Percentiles rank a stretch among this genome's conserved stretches.
Evolutionary conservation across 2,888 invertebrate species (phyloP).

Genomic region (Synergus itoensis): DNA sequence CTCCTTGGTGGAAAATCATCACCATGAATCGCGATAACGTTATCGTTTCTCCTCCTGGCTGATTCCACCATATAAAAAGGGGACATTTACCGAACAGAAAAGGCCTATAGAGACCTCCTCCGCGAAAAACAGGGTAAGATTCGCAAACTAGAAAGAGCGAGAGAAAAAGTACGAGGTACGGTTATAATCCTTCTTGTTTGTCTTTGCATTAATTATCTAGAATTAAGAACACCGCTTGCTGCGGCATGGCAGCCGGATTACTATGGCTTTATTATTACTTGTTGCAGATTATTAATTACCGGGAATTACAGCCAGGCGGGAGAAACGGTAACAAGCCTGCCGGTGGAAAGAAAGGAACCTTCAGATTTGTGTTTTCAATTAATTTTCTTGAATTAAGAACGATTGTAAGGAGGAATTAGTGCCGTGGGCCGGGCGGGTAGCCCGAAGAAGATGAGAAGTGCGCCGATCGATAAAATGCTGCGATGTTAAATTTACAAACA

Average conservation of each 20-base stretch:
- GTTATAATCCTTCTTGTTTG: conserved; percentile 75
- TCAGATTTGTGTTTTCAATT: conserved; percentile 73
- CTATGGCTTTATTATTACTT: conserved; percentile 76
- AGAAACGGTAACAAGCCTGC: conserved; percentile 56
- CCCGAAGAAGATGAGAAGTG: conserved; percentile 50
- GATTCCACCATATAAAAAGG: conserved; percentile 34
- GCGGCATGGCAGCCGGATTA: conserved; percentile 72
- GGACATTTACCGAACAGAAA: conserved; percentile 23
- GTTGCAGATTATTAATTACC: conserved; percentile 77
- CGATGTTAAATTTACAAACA: conserved; percentile 28
- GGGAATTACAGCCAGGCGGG: conserved; percentile 66
- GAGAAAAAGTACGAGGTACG: conserved; percentile 41
- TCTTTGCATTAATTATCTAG: conserved; percentile 77
- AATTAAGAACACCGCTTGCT: conserved; percentile 74
- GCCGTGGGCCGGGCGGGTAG: conserved; percentile 47
- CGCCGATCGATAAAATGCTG: conserved; percentile 51
- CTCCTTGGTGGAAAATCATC: conserved; percentile 45
- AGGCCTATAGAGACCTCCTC: neutral
- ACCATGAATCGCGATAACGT: conserved; percentile 53
- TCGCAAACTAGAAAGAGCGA: conserved; percentile 48
- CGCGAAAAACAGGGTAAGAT: neutral
- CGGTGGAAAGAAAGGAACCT: conserved; percentile 62
- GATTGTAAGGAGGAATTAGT: conserved; percentile 64
- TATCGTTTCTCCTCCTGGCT: conserved; percentile 50
- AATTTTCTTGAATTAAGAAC: conserved; percentile 72